These are phyloP conservation scores for Dasyornis broadbenti DNA, from an alignment of 2,113 vertebrate genomes.

Conservation along the genomic window DNA sequence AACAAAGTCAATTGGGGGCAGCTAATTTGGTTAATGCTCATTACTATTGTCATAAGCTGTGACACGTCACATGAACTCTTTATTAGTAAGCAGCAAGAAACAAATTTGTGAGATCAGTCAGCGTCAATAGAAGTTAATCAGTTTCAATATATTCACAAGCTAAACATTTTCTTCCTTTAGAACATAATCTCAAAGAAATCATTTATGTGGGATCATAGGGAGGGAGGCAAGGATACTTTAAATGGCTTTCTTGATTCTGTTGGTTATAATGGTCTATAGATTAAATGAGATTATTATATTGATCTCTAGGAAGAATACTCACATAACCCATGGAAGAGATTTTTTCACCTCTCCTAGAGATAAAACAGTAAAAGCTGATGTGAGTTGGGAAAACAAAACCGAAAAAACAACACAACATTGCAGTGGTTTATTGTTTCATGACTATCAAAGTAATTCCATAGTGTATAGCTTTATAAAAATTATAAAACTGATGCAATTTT, in stretches of 20 bases:
- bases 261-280: not conserved
- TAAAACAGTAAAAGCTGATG: not conserved
- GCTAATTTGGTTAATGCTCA: conserved; percentile 7
- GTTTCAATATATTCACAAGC: not conserved
- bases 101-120: not conserved
- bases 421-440: not conserved
- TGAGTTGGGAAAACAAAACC: not conserved
- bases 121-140: conserved; percentile 17
- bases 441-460: not conserved
- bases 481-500: not conserved
- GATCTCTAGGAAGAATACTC: not conserved
- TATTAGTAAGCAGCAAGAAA: conserved; percentile 25
- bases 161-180: not conserved
- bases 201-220: not conserved
- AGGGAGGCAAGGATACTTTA: not conserved
- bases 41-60: conserved; percentile 14
- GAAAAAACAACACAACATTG: not conserved
- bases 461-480: not conserved
- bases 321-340: not conserved
- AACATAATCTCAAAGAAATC: not conserved
- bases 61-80: conserved; percentile 23
- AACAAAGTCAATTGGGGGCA: conserved; percentile 3
- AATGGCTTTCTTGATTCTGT: not conserved
- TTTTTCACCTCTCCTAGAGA: not conserved
- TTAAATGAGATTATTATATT: not conserved